phyloP scores from a whole-genome alignment of 2,113 vertebrate genomes.

The Melanotaenia duboulayi region DNA sequence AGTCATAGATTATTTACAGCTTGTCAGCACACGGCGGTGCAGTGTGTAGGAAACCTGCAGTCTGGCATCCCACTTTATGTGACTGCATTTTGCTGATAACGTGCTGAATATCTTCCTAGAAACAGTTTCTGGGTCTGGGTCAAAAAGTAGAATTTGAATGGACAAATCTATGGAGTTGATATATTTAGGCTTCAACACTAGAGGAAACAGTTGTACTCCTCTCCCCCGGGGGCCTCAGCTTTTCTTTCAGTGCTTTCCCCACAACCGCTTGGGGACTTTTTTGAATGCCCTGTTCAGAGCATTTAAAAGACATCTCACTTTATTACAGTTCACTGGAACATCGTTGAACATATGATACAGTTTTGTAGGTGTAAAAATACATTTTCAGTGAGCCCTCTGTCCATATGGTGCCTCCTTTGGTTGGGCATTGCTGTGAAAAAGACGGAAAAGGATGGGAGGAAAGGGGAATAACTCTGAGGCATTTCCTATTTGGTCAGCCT shows the following conservation, averaged over 20 bases:
- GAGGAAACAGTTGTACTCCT: conserved; percentile 2
- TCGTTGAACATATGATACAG: not conserved
- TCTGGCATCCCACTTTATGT: conserved; percentile 21
- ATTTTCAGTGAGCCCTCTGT: not conserved
- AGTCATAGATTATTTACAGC: conserved; percentile 29
- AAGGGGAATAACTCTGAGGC: conserved; percentile 36
- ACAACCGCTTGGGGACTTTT: not conserved
- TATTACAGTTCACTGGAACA: not conserved
- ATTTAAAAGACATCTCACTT: not conserved
- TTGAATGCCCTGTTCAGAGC: not conserved
- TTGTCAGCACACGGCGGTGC: conserved; percentile 30
- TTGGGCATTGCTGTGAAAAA: conserved; percentile 7
- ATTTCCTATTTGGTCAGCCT: conserved; percentile 67
- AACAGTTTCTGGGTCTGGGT: conserved; percentile 1
- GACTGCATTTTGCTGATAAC: conserved; percentile 21
- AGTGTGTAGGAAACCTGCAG: conserved; percentile 37
- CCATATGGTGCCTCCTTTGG: not conserved
- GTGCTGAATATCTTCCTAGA: not conserved
- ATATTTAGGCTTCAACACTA: not conserved
- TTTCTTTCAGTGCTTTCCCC: not conserved
- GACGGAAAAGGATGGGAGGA: conserved; percentile 46
- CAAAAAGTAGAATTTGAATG: not conserved
- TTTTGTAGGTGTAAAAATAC: not conserved
- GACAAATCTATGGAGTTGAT: not conserved
- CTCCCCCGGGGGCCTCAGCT: not conserved